phyloP scores from a whole-genome alignment of 2,113 vertebrate genomes.

The Anhinga rufa region DNA sequence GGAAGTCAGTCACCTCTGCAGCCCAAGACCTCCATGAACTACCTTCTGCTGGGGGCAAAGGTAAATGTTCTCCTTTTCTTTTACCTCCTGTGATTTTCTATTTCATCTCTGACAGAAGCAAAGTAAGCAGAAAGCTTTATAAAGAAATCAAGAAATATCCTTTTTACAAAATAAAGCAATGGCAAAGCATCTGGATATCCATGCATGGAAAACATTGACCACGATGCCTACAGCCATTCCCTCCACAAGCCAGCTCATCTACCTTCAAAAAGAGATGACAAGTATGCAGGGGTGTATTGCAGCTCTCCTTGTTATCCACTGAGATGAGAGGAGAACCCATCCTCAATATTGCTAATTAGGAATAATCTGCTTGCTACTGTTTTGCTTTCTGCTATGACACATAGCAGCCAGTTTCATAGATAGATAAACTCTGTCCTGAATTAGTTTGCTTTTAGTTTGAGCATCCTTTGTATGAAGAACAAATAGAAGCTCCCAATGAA shows the following conservation, averaged over 20 bases:
- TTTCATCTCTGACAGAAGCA: neutral
- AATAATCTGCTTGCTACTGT: neutral
- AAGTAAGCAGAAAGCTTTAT: neutral
- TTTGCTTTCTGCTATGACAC: neutral
- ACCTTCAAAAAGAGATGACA: neutral
- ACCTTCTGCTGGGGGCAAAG: neutral
- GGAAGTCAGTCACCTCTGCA: neutral
- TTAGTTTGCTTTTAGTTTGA: neutral
- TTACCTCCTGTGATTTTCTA: neutral
- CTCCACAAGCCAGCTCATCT: neutral
- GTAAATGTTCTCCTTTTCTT: neutral
- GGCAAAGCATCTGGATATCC: neutral
- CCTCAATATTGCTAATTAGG: neutral
- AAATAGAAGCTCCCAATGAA: neutral
- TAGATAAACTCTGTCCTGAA: neutral
- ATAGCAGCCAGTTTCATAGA: neutral
- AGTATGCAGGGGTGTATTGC: neutral
- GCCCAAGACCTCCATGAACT: fast-evolving
- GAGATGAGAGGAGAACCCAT: neutral
- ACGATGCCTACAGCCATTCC: neutral
- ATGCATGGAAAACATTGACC: neutral
- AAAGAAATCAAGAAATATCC: neutral
- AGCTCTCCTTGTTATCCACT: neutral
- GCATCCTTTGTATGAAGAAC: neutral
- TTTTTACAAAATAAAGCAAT: neutral